Evolutionary conservation across 2,888 invertebrate genomes (phyloP).

Genomic region (Caenorhabditis japonica): DNA sequence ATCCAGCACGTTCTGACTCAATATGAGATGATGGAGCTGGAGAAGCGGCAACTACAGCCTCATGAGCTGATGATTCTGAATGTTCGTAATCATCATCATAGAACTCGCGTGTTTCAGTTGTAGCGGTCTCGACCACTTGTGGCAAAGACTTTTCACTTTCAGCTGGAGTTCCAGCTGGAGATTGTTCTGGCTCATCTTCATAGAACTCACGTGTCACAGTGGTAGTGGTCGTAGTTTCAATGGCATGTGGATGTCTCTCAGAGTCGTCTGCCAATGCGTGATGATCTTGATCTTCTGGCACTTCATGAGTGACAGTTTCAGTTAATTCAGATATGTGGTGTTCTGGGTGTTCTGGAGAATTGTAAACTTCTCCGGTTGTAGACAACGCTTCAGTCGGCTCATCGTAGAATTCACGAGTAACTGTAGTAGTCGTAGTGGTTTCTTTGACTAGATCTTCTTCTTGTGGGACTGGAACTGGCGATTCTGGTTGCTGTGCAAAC

Average conservation of each 20-base stretch:
- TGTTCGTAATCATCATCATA: conserved; percentile 6
- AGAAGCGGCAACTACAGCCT: not conserved
- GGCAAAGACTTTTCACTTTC: not conserved
- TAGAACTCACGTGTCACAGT: not conserved
- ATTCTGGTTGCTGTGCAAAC: no score
- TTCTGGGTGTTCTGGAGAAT: no score
- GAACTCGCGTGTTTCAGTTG: conserved; percentile 17
- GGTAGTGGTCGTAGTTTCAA: not conserved
- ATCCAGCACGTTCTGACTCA: conserved; percentile 6
- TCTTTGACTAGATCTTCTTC: conserved; percentile 18
- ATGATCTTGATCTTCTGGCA: conserved; percentile 9
- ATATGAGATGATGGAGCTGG: conserved; percentile 9
- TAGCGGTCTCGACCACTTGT: conserved; percentile 16
- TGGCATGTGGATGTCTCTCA: not conserved
- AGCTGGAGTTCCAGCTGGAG: not conserved
- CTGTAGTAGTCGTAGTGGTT: conserved; percentile 20
- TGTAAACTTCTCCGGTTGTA: no score
- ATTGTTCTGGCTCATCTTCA: not conserved
- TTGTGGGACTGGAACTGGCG: conserved; percentile 8
- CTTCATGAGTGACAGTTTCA: no score
- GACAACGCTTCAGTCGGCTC: no score
- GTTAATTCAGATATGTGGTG: no score
- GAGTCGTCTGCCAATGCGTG: no score
- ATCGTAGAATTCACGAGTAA: conserved; percentile 21
- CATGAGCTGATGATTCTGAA: no score